Evolutionary conservation across 1,140 invertebrate genomes (phyloP).

Genomic region (Lysiphlebus fabarum): DNA sequence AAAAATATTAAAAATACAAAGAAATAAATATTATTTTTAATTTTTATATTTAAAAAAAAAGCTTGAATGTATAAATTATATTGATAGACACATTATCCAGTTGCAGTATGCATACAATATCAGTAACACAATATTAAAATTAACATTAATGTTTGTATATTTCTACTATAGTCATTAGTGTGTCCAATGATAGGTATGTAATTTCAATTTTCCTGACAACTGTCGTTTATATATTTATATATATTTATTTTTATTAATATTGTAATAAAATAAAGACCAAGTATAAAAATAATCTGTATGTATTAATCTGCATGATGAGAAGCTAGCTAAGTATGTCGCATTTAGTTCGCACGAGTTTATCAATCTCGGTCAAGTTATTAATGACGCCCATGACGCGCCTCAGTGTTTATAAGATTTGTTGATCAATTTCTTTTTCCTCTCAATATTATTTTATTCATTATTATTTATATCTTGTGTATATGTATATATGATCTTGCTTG

Average conservation of each 20-base stretch:
- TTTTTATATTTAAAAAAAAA: too few relatives aligned
- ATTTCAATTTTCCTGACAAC: slow-evolving; percentile 20
- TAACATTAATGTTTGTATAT: slow-evolving; percentile 3
- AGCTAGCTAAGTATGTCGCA: slow-evolving; percentile 26
- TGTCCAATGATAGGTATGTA: slow-evolving; percentile 23
- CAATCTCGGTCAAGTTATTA: slow-evolving; percentile 28
- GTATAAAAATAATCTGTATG: background rate
- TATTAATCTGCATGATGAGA: background rate
- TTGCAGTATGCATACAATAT: too few relatives aligned
- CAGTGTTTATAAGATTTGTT: slow-evolving; percentile 5
- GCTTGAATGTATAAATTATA: too few relatives aligned
- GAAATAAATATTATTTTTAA: too few relatives aligned
- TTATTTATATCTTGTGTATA: background rate
- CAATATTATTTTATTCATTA: background rate
- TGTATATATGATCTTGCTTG: slow-evolving; percentile 2
- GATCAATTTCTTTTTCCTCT: background rate
- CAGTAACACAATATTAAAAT: background rate
- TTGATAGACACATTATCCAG: too few relatives aligned
- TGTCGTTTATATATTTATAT: slow-evolving; percentile 10
- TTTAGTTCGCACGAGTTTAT: slow-evolving; percentile 27
- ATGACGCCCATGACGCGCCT: slow-evolving; percentile 13
- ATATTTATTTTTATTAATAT: too few relatives aligned
- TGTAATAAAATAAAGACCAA: background rate
- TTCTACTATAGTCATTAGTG: slow-evolving; percentile 16
- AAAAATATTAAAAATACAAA: too few relatives aligned